phyloP scores from a whole-genome alignment of 1,140 invertebrate species.

The Bombus waltoni region DNA sequence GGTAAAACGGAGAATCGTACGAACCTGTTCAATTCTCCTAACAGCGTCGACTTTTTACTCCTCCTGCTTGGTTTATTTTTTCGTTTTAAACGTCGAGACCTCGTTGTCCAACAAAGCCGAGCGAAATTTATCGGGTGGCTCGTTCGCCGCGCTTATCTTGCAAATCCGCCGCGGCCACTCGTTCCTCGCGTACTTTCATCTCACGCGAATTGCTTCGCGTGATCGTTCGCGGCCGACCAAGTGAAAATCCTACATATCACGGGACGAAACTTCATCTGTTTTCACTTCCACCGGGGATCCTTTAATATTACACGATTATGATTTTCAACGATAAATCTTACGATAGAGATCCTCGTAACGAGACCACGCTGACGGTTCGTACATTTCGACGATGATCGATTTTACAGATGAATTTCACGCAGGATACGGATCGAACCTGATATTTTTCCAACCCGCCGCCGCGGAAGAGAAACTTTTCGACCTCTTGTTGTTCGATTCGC shows the following conservation, averaged over 20 bases:
- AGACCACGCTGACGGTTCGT: not conserved
- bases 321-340: constrained; percentile 11
- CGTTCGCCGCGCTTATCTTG: constrained; percentile 21
- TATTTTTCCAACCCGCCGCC: not conserved
- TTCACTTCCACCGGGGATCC: constrained; percentile 10
- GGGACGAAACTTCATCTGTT: constrained; percentile 39
- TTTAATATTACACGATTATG: constrained; percentile 26
- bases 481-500: not conserved
- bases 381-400: not conserved
- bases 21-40: not conserved
- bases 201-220: constrained; percentile 40
- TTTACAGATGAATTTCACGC: not conserved
- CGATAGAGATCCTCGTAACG: not conserved
- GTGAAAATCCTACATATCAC: constrained; percentile 38
- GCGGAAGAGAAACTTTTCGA: not conserved
- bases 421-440: too few relatives aligned
- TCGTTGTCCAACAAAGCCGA: not conserved
- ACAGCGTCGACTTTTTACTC: not conserved
- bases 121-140: constrained; percentile 14
- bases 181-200: constrained; percentile 44
- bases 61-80: too few relatives aligned
- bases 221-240: constrained; percentile 27
- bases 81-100: not conserved
- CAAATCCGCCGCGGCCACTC: constrained; percentile 38
- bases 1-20: not conserved